Evolutionary conservation across 2,888 invertebrate species (phyloP), one percentile per base, ranked within the genome.

Genomic region (Drosophila monieri): DNA sequence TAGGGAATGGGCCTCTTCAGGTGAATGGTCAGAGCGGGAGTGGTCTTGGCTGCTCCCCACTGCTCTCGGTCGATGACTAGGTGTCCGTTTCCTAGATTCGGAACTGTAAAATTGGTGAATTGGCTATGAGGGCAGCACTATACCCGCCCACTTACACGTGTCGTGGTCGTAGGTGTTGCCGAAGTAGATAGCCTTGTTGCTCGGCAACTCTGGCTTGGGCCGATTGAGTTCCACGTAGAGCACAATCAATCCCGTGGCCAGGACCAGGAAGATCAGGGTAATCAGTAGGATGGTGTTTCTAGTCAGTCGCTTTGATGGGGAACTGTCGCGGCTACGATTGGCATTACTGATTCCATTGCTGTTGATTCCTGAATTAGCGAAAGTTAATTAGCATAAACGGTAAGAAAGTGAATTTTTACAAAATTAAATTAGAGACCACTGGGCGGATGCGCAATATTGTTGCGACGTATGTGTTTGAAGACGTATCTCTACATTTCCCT

Each of bases 21-120:
- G 5, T 81, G 87, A 30, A 80, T 54, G 21, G 67, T 80, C 21
- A 90, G 67, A 3, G 73, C 71, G 12, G 70, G 77, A 32, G 80
- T 74, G 2, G 89, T 88, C 23, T 61, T 59, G 23, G 91, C 77
- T 14, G 92, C 85, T 21, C 91, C 92, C 92, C 92, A 92, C 77
- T 91, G 91, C 25, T 73, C 69, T 4, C 92, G 86, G 58, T 91
- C 90, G 73, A 91, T 86, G 39, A 91, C 81, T 35, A 91, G 87
- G 84, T 91, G 91, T 59, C 91, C 91, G 55, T 91, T 90, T 89
- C 91, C 91, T 90, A 91, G 72, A 89, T 91, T 92, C 43, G 91
- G 91, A 88, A 91, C 91, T 91, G 76, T 75, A 77, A 39, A 87
- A 69, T 48, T 76, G 83, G 73, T 79, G 78, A 79, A 85, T 79